These are phyloP conservation scores for Petromus typicus DNA, from an alignment of 2,113 vertebrate species.

Conservation along the genomic window DNA sequence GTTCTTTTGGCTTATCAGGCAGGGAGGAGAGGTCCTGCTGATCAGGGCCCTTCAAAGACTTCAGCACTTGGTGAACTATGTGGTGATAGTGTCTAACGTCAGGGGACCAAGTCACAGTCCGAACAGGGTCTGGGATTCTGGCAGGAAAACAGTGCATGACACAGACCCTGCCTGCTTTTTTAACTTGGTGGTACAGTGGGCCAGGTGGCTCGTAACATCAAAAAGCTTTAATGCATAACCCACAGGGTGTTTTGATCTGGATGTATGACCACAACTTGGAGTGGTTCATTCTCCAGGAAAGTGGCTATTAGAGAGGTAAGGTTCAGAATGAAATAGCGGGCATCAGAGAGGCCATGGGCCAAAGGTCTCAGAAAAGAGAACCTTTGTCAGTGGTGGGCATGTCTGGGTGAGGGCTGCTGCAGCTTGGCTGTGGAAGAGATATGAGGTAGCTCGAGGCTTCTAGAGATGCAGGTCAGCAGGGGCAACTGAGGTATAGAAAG, in stretches of 20 bases:
- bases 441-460: background rate
- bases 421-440: background rate
- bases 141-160: background rate
- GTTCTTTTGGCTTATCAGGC: background rate
- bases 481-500: background rate
- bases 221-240: constrained; percentile 68
- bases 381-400: background rate
- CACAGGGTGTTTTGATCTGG: constrained; percentile 63
- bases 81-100: background rate
- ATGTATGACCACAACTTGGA: constrained; percentile 29
- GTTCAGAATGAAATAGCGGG: background rate
- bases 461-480: background rate
- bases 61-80: background rate
- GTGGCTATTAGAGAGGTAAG: constrained; percentile 15
- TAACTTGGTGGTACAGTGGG: constrained; percentile 4
- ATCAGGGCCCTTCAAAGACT: background rate
- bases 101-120: background rate
- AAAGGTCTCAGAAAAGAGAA: background rate
- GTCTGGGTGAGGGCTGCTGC: background rate
- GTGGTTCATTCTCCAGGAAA: constrained; percentile 32
- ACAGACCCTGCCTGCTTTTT: background rate
- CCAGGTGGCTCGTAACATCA: constrained; percentile 65
- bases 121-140: background rate
- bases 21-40: background rate
- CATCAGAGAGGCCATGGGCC: background rate